Evolutionary conservation across 2,113 vertebrate genomes (phyloP).

Genomic region (Cavia aperea): DNA sequence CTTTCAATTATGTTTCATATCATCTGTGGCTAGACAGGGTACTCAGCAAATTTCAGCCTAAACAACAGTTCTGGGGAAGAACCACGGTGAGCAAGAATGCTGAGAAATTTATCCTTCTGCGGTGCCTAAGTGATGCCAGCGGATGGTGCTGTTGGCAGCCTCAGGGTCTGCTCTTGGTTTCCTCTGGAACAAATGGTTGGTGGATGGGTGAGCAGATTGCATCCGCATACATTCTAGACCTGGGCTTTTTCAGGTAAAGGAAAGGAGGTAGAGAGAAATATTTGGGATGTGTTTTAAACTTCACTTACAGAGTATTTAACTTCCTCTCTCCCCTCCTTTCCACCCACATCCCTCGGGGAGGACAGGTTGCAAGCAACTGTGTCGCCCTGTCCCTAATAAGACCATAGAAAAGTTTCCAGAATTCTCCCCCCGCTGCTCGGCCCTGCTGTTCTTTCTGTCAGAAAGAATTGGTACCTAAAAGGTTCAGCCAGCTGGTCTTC

Average conservation of each 20-base stretch:
- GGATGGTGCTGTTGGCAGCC: not conserved
- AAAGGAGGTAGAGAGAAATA: constrained; percentile 9
- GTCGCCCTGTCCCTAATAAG: not conserved
- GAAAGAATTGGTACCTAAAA: constrained; percentile 19
- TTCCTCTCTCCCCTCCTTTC: not conserved
- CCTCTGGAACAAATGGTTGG: not conserved
- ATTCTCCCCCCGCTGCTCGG: not conserved
- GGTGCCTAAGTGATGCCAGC: not conserved
- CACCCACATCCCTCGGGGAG: not conserved
- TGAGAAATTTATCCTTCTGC: not conserved
- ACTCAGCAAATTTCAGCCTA: not conserved
- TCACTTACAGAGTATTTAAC: not conserved
- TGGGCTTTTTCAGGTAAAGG: not conserved
- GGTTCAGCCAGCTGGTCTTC: constrained; percentile 1
- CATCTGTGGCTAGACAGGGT: not conserved
- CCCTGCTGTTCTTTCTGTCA: not conserved
- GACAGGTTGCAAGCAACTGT: not conserved
- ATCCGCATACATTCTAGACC: not conserved
- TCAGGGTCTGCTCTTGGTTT: not conserved
- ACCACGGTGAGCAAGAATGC: not conserved
- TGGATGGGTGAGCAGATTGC: not conserved
- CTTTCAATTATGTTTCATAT: not conserved
- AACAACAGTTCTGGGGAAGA: not conserved
- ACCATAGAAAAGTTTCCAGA: constrained; percentile 37
- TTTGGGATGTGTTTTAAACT: not conserved